Conservation (phyloP, 2,888 invertebrate species). For the Psylliodes chrysocephalus region DNA sequence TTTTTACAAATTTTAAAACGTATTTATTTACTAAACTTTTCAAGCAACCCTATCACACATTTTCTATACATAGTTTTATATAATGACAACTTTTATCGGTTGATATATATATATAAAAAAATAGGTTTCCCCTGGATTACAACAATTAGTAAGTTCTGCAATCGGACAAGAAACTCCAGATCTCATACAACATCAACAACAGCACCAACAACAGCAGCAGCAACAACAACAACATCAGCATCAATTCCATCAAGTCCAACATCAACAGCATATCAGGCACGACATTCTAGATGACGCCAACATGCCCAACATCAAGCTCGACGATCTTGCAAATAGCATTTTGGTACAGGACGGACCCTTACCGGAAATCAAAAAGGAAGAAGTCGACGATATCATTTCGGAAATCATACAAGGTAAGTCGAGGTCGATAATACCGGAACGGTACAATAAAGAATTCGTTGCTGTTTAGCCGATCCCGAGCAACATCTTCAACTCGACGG, state of each 20-base stretch:
- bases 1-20: too few relatives aligned
- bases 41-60: too few relatives aligned
- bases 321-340: slow-evolving; percentile 64
- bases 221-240: slow-evolving; percentile 39
- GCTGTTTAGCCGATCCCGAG: slow-evolving; percentile 62
- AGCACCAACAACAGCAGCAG: slow-evolving; percentile 30
- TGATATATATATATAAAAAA: too few relatives aligned
- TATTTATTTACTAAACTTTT: too few relatives aligned
- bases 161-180: slow-evolving; percentile 58
- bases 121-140: slow-evolving; percentile 65
- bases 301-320: slow-evolving; percentile 60
- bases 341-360: slow-evolving; percentile 64
- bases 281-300: slow-evolving; percentile 57
- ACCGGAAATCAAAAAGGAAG: slow-evolving; percentile 67
- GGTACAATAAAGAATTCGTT: background rate
- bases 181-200: slow-evolving; percentile 22
- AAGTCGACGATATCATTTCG: slow-evolving; percentile 68
- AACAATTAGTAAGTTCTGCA: slow-evolving; percentile 66
- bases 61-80: too few relatives aligned
- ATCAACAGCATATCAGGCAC: slow-evolving; percentile 44
- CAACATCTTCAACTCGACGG: slow-evolving; percentile 61
- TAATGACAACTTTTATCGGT: too few relatives aligned
- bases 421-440: background rate
- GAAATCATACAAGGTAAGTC: slow-evolving; percentile 61
- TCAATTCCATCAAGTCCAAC: slow-evolving; percentile 22